A percentile compares a stretch with the other conserved stretches of the same genome.
Conservation (phyloP, 2,888 invertebrate genomes). For the Synanthedon vespiformis region DNA sequence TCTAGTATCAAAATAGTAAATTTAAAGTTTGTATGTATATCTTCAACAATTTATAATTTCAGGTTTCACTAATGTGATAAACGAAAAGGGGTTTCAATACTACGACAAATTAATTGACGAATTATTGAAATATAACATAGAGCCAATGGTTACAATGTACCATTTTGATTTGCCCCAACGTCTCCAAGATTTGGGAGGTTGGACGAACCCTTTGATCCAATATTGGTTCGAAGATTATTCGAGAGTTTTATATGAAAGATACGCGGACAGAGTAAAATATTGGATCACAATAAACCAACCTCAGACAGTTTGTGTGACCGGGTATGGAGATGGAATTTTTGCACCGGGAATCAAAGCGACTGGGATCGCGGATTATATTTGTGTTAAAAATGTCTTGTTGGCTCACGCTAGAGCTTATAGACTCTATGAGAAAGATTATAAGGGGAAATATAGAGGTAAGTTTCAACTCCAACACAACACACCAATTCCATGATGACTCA, state of each 20-base stretch:
- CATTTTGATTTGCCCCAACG: conserved; percentile 46
- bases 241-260: conserved; percentile 42
- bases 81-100: conserved; percentile 52
- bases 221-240: conserved; percentile 61
- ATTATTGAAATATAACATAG: conserved; percentile 34
- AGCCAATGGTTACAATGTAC: conserved; percentile 43
- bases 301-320: conserved; percentile 40
- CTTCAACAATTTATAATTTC: conserved; percentile 11
- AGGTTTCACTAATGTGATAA: conserved; percentile 41
- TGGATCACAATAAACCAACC: conserved; percentile 77
- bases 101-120: conserved; percentile 71
- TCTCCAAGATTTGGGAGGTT: conserved; percentile 44
- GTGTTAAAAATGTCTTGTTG: conserved; percentile 60
- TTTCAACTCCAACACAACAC: no score
- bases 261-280: conserved; percentile 57
- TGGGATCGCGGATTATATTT: conserved; percentile 63
- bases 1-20: no score
- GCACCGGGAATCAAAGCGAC: conserved; percentile 41
- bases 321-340: conserved; percentile 43
- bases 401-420: conserved; percentile 72
- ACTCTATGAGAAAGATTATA: conserved; percentile 46
- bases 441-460: conserved; percentile 33
- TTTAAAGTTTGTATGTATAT: no score
- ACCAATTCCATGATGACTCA: no score
- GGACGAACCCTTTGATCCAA: conserved; percentile 29